Evolutionary conservation across 2,113 vertebrate genomes (phyloP).

Genomic region (Gymnarchus niloticus): DNA sequence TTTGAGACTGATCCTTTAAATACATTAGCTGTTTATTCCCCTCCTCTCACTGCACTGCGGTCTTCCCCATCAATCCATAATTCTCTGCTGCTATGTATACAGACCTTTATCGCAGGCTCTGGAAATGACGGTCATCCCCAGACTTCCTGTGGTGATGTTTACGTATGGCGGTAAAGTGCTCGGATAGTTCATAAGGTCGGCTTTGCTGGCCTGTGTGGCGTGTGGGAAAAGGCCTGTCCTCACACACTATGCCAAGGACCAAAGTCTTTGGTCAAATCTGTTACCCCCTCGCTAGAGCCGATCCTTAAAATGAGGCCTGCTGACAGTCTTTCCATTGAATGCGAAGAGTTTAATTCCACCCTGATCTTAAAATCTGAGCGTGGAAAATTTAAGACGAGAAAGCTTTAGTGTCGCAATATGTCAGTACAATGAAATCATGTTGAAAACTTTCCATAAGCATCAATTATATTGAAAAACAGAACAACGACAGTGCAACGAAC

Average conservation of each 20-base stretch:
- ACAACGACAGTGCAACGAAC: no score
- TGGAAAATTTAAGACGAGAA: background rate
- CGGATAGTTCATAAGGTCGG: no score
- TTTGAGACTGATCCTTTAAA: background rate
- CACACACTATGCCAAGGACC: background rate
- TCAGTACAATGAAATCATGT: no score
- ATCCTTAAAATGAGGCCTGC: background rate
- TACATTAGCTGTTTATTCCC: background rate
- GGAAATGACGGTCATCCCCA: background rate
- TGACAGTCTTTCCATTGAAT: background rate
- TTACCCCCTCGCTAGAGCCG: no score
- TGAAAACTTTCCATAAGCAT: no score
- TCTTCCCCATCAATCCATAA: background rate
- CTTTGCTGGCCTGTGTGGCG: no score
- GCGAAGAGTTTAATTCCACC: background rate
- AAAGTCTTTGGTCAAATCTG: background rate
- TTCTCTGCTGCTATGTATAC: background rate
- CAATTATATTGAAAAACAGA: no score
- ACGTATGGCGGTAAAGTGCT: background rate
- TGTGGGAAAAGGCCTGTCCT: background rate
- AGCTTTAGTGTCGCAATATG: no score
- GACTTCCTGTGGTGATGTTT: background rate
- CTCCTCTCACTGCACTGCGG: background rate
- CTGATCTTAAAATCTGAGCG: background rate
- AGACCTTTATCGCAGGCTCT: background rate